Base-by-base conservation (phyloP, 2,113 vertebrate species). In the Rutilus rutilus region DNA sequence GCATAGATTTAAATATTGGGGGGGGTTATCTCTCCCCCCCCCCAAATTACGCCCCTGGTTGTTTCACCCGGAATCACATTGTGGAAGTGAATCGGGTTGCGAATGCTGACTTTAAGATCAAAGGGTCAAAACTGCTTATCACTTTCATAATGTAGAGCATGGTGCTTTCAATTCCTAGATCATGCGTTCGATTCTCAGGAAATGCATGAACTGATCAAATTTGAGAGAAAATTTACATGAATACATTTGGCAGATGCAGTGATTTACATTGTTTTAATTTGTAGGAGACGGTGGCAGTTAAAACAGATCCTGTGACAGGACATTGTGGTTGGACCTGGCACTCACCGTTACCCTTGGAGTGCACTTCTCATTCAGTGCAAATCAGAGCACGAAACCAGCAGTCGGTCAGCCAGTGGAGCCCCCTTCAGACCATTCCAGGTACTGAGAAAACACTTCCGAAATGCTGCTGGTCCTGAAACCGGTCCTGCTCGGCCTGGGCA, bases 281-380 rank as follows among this genome's bases (percentile, higher is more conserved):
- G 83, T 65, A 94, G 94, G 92, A 91, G 19, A 25, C 86, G 0
- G 45, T 92, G 8, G 8, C 27, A 10, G 87, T 92, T 52, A 57
- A 1, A 1, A 27, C 57, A 3, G 86, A 89, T 3, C 78, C 89
- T 11, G 52, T 60, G 0, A 86, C 85, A 36, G 78, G 73, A 4
- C 74, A 45, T 47, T 88, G 90, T 45, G 83, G n/a, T 21, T 94
- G 95, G 94, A 89, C 25, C 19, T 94, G 94, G 94, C 89, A 12
- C 0, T 93, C 94, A 0, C 6, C n/a, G 9, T 59, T 92, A 54
- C 69, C 91, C 0, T 27, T 92, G 14, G 84, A 94, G 9, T 94
- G 93, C 85, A 86, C 86, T 25, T 88, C 89, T 0, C 91, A 93
- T 89, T 89, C 90, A 2, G 83, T 93, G 74, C 79, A 62, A 4